These are phyloP conservation scores for Nephrotoma appendiculata DNA, from an alignment of 2,888 invertebrate species.

Conservation along the genomic window DNA sequence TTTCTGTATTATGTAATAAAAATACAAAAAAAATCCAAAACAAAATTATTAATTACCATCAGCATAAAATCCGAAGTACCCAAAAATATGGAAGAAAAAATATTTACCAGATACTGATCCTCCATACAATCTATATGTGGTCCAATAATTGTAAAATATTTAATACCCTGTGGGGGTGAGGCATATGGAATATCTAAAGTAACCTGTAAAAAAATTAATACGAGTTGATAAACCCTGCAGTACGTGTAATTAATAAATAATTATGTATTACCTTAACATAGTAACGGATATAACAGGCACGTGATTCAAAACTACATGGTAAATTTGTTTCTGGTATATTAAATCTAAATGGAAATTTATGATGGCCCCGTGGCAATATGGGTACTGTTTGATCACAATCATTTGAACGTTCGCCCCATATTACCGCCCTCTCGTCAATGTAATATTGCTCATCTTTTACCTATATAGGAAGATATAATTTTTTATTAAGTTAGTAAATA, in stretches of 20 bases:
- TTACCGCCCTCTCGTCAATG: constrained; percentile 2
- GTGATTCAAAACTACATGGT: constrained; percentile 7
- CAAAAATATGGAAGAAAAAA: not conserved
- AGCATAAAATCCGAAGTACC: not conserved
- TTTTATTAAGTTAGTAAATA: not conserved
- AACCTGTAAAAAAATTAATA: not conserved
- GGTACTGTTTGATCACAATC: constrained; percentile 4
- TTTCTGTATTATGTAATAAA: not conserved
- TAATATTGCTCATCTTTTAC: constrained; percentile 5
- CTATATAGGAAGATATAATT: not conserved
- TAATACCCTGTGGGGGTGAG: constrained; percentile 5
- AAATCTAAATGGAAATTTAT: constrained; percentile 5
- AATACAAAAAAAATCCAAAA: not conserved
- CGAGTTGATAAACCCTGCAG: not conserved
- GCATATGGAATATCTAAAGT: constrained; percentile 6
- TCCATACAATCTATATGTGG: constrained; percentile 6
- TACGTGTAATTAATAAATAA: not conserved
- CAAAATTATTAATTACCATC: not conserved
- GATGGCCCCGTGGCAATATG: not conserved
- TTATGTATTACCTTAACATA: not conserved
- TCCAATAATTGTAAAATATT: constrained; percentile 6
- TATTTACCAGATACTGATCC: constrained; percentile 5
- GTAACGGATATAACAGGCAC: constrained; percentile 5
- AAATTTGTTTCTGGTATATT: constrained; percentile 7
- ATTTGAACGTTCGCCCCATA: constrained; percentile 2